These are phyloP conservation scores for Drosophila littoralis DNA, from an alignment of 1,140 invertebrate genomes.

Conservation along the genomic window DNA sequence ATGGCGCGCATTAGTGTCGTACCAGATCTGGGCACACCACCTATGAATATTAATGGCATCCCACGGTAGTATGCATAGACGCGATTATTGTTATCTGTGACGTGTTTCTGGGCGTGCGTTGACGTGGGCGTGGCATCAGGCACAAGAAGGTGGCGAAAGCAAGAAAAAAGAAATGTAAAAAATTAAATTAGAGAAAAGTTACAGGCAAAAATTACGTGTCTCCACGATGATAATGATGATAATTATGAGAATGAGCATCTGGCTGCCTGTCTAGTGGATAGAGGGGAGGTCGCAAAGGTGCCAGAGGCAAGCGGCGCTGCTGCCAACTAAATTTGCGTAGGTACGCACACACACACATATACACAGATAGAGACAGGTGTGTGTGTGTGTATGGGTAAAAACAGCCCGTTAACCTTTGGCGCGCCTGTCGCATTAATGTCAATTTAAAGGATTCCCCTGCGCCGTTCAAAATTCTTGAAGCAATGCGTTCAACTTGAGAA, in stretches of 20 bases:
- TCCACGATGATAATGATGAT: conserved; percentile 25
- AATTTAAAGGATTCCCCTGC: conserved; percentile 47
- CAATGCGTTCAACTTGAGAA: conserved; percentile 11
- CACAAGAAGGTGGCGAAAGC: conserved; percentile 19
- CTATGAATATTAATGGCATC: conserved; percentile 98
- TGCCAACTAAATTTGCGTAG: conserved; percentile 42
- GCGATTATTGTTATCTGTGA: conserved; percentile 87
- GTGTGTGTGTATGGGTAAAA: conserved; percentile 13
- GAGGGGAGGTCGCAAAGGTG: conserved; percentile 24
- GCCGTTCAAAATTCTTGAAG: conserved; percentile 1
- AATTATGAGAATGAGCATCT: conserved; percentile 30
- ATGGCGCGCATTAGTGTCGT: conserved; percentile 99
- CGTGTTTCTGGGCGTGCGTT: conserved; percentile 85
- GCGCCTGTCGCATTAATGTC: conserved; percentile 49
- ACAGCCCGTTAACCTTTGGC: conserved; percentile 39
- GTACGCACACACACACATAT: not conserved
- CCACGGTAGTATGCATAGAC: conserved; percentile 91
- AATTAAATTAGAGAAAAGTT: conserved; percentile 79
- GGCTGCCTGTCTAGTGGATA: conserved; percentile 5
- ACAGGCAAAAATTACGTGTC: conserved; percentile 62
- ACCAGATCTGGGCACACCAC: conserved; percentile 97
- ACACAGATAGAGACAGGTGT: not conserved
- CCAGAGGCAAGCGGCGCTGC: conserved; percentile 24
- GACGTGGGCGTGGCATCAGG: conserved; percentile 9
- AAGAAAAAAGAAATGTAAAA: conserved; percentile 23